phyloP scores from a whole-genome alignment of 2,113 vertebrate species.

The human region DNA sequence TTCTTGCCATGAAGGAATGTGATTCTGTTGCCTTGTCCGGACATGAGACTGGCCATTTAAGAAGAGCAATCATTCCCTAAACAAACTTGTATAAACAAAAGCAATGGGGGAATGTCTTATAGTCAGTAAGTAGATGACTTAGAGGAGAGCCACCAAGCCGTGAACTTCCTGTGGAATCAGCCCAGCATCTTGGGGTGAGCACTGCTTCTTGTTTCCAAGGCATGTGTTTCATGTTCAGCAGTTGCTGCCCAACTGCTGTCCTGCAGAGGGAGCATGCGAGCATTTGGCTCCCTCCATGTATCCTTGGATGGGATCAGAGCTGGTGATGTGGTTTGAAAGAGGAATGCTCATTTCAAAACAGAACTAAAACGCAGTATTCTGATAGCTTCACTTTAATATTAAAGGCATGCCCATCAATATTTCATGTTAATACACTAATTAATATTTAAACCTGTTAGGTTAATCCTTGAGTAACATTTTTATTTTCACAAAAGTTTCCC shows the following conservation, averaged over 20 bases:
- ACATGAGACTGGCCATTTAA: not conserved
- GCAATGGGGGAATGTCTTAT: not conserved
- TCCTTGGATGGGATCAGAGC: not conserved
- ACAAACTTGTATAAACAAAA: not conserved
- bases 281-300: not conserved
- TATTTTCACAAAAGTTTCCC: not conserved
- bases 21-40: not conserved
- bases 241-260: not conserved
- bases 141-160: not conserved
- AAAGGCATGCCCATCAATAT: not conserved
- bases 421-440: not conserved
- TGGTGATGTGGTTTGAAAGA: not conserved
- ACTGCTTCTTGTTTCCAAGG: not conserved
- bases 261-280: not conserved
- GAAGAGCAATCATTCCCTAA: not conserved
- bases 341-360: not conserved
- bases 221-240: not conserved
- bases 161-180: not conserved
- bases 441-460: not conserved
- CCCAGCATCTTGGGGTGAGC: too few relatives aligned
- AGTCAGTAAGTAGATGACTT: not conserved
- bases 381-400: not conserved
- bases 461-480: not conserved
- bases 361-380: not conserved
- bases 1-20: not conserved